Conservation (phyloP, 2,888 invertebrate genomes). For the Cryptocheilus praepositus region DNA sequence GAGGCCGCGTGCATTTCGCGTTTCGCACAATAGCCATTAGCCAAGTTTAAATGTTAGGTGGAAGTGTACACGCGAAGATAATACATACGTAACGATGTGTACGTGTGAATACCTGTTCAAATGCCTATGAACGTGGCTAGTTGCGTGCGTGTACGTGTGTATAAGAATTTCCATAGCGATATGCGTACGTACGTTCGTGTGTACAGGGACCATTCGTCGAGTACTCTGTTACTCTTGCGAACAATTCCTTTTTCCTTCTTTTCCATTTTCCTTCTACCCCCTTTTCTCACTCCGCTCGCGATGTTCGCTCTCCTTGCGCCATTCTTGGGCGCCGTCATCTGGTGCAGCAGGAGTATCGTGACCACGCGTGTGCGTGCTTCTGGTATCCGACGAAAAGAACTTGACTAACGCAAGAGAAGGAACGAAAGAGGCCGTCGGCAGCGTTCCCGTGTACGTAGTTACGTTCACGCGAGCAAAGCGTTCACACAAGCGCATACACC, state of each 20-base stretch:
- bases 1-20: slow-evolving; percentile 44
- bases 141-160: not conserved
- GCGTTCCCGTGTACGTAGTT: not conserved
- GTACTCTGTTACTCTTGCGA: not conserved
- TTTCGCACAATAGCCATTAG: slow-evolving; percentile 48
- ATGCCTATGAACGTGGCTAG: slow-evolving; percentile 17
- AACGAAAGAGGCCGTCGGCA: not conserved
- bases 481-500: too few relatives aligned
- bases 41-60: slow-evolving; percentile 44
- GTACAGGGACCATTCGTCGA: not conserved
- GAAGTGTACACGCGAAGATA: slow-evolving; percentile 48
- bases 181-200: not conserved
- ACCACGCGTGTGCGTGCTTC: slow-evolving; percentile 5
- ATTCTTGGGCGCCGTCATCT: too few relatives aligned
- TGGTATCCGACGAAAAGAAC: slow-evolving; percentile 16
- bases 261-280: too few relatives aligned
- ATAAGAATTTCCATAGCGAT: too few relatives aligned
- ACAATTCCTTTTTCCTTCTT: slow-evolving; percentile 1
- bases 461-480: slow-evolving; percentile 3
- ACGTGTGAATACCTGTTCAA: slow-evolving; percentile 34
- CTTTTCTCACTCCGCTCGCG: too few relatives aligned
- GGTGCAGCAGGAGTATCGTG: slow-evolving; percentile 3
- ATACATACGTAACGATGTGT: slow-evolving; percentile 19
- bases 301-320: not conserved
- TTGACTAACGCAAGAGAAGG: not conserved